phyloP scores from a whole-genome alignment of 2,888 invertebrate species.

The Clanis bilineata region DNA sequence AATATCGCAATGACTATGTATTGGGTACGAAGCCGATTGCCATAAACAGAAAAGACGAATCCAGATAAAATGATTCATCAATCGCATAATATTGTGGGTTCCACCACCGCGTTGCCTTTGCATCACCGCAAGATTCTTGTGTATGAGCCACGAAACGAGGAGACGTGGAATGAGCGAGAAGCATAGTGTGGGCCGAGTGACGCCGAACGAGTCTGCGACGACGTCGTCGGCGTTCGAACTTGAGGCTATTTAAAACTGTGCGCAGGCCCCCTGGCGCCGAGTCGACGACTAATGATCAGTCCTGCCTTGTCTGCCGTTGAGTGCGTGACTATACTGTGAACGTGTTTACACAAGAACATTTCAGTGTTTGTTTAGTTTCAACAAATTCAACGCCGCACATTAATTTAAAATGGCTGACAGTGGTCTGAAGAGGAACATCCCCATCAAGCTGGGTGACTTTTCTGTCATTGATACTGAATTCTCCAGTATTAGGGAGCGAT shows the following conservation, averaged over 20 bases:
- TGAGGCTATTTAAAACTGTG: conserved; percentile 82
- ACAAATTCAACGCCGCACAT: conserved; percentile 53
- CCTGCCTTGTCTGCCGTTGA: conserved; percentile 73
- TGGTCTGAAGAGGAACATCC: conserved; percentile 93
- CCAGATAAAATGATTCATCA: conserved; percentile 71
- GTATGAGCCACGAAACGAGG: conserved; percentile 30
- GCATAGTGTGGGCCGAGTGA: conserved; percentile 73
- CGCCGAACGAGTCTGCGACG: conserved; percentile 65
- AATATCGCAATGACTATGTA: conserved; percentile 58
- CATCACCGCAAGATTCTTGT: conserved; percentile 37
- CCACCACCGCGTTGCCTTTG: conserved; percentile 38
- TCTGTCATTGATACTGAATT: conserved; percentile 98
- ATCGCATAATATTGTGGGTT: conserved; percentile 57
- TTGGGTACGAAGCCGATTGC: conserved; percentile 47
- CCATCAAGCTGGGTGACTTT: conserved; percentile 96
- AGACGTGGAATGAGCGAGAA: conserved; percentile 80
- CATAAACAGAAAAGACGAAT: conserved; percentile 67
- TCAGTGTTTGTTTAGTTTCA: conserved; percentile 80
- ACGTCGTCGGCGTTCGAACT: conserved; percentile 65
- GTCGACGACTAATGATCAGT: conserved; percentile 80
- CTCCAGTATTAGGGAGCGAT: conserved; percentile 96
- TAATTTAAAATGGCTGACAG: conserved; percentile 89
- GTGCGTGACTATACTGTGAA: conserved; percentile 67
- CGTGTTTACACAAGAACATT: conserved; percentile 75
- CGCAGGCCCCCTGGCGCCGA: conserved; percentile 81